Conservation (phyloP, 37 sponge, comb jelly and placozoan species). For the Beroe ovata region DNA sequence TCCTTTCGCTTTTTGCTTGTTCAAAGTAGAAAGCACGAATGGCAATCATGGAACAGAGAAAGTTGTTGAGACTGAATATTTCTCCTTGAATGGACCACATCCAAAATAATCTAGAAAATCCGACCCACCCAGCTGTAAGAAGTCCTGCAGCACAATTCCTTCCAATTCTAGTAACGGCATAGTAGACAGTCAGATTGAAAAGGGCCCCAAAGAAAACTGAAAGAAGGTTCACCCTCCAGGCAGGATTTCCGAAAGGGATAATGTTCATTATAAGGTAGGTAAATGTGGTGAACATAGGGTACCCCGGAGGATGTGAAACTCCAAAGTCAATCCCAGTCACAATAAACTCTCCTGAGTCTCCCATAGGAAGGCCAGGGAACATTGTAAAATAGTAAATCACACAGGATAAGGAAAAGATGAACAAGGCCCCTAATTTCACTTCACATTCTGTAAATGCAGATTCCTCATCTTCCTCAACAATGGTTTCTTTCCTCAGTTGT, state of each 20-base stretch:
- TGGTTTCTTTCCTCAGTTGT: neutral
- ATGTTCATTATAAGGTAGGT: neutral
- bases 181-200: constrained; percentile 29
- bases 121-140: constrained; percentile 38
- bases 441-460: neutral
- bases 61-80: constrained; percentile 55
- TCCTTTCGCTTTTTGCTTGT: neutral
- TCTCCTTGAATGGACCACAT: constrained; percentile 68
- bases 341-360: constrained; percentile 52
- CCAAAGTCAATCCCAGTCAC: constrained; percentile 65
- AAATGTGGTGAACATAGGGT: constrained; percentile 21
- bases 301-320: constrained; percentile 53
- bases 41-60: constrained; percentile 8
- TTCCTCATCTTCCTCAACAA: constrained; percentile 39
- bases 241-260: constrained; percentile 35
- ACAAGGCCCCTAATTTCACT: neutral
- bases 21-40: constrained; percentile 56
- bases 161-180: constrained; percentile 19
- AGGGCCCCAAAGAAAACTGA: constrained; percentile 48
- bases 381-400: constrained; percentile 17
- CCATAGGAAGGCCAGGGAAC: constrained; percentile 65
- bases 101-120: constrained; percentile 52
- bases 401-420: constrained; percentile 20
- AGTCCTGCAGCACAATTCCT: constrained; percentile 36
- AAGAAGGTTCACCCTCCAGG: constrained; percentile 26